A percentile compares a stretch with the other conserved stretches of the same genome.
Evolutionary conservation across 1,140 invertebrate genomes (phyloP).

Genomic region (Aphidius ervi): DNA sequence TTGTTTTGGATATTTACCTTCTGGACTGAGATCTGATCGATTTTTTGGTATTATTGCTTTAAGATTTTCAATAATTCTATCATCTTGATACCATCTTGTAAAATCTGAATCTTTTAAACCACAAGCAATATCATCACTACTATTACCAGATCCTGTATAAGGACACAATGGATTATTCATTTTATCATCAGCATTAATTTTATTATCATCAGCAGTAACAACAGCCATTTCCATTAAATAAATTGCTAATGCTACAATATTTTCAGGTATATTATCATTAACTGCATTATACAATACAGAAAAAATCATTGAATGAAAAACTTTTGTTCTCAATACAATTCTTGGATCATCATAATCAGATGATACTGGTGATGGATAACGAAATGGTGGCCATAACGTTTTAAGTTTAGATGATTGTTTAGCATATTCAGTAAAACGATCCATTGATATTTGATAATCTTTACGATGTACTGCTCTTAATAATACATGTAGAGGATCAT

Average conservation of each 20-base stretch:
- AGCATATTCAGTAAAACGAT: conserved; percentile 77
- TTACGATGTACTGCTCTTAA: conserved; percentile 84
- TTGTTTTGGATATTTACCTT: conserved; percentile 47
- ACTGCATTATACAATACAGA: conserved; percentile 81
- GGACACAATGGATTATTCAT: conserved; percentile 49
- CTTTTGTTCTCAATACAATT: conserved; percentile 66
- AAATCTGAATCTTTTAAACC: conserved; percentile 63
- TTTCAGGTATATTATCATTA: conserved; percentile 72
- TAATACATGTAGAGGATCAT: conserved; percentile 90
- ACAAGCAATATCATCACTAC: conserved; percentile 23
- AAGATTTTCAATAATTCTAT: conserved; percentile 77
- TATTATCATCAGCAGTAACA: conserved; percentile 55
- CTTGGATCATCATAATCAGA: conserved; percentile 69
- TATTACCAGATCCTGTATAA: conserved; percentile 32
- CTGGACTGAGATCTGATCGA: conserved; percentile 37
- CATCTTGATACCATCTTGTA: conserved; percentile 69
- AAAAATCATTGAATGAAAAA: conserved; percentile 82
- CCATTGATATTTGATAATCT: conserved; percentile 92
- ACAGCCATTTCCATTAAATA: conserved; percentile 84
- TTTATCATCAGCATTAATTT: conserved; percentile 42
- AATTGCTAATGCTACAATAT: conserved; percentile 77
- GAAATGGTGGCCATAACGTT: conserved; percentile 82
- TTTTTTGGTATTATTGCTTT: conserved; percentile 64
- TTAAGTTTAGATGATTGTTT: conserved; percentile 54
- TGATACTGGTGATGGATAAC: conserved; percentile 64